Conservation (phyloP, 2,113 vertebrate species). For the Orthonyx spaldingii region DNA sequence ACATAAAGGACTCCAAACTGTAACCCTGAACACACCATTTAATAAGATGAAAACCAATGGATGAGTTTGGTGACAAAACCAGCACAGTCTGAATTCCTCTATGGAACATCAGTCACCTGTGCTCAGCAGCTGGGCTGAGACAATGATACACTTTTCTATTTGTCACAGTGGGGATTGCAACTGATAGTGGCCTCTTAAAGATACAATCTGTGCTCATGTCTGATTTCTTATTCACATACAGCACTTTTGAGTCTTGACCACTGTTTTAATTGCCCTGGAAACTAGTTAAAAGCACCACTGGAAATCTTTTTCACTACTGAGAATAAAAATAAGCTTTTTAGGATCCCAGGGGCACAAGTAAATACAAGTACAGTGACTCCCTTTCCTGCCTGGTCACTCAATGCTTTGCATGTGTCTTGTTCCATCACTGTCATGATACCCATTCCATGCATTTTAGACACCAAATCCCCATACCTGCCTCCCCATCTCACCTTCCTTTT, state of each 20-base stretch:
- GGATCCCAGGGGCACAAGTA: neutral
- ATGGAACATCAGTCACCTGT: neutral
- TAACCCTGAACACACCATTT: neutral
- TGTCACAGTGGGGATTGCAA: neutral
- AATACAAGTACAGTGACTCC: neutral
- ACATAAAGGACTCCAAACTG: neutral
- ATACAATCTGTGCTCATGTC: neutral
- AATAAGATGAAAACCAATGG: neutral
- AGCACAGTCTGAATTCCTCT: neutral
- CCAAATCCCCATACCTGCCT: neutral
- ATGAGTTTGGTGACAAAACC: neutral
- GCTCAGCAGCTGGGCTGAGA: neutral
- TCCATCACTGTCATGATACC: fast-evolving
- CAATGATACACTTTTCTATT: neutral
- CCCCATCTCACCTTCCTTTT: neutral
- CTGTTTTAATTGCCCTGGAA: neutral
- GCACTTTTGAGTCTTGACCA: neutral
- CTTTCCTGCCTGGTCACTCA: neutral
- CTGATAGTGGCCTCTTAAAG: neutral
- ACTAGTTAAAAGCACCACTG: neutral
- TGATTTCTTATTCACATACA: neutral
- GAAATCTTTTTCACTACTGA: neutral
- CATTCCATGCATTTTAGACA: neutral
- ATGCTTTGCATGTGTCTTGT: neutral
- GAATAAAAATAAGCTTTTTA: neutral